These are phyloP conservation scores for Heliconius melpomene DNA, from an alignment of 1,140 invertebrate species.

Conservation along the genomic window DNA sequence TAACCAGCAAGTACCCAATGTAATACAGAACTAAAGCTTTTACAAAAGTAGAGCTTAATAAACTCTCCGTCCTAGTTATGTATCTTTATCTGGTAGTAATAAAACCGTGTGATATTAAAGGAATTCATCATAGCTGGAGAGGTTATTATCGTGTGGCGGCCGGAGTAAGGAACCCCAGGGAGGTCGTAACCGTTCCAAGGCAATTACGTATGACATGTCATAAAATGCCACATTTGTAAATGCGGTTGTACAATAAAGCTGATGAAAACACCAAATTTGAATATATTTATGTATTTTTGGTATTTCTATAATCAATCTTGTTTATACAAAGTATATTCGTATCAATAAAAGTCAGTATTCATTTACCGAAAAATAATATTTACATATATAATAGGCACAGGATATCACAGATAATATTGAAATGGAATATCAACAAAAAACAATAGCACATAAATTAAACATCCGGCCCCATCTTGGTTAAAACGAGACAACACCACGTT, in stretches of 20 bases:
- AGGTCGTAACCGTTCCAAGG: conserved; percentile 53
- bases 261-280: conserved; percentile 32
- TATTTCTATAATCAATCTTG: conserved; percentile 8
- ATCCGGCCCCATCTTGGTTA: conserved; percentile 5
- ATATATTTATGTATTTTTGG: background rate
- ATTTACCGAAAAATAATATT: background rate
- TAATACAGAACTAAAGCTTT: conserved; percentile 3
- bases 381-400: background rate
- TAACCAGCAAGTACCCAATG: background rate
- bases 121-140: conserved; percentile 46
- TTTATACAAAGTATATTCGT: background rate
- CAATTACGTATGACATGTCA: conserved; percentile 73
- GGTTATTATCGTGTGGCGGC: conserved; percentile 40
- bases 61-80: conserved; percentile 37
- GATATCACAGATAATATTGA: background rate
- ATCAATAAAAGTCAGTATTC: background rate
- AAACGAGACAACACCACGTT: conserved; percentile 19
- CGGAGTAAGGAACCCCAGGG: conserved; percentile 52
- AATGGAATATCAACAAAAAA: background rate
- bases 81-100: conserved; percentile 45
- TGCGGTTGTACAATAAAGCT: conserved; percentile 34
- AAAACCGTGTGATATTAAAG: conserved; percentile 52
- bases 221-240: conserved; percentile 61
- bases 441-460: background rate
- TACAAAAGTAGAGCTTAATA: conserved; percentile 24